phyloP scores from a whole-genome alignment of 2,113 vertebrate genomes.

The Chionomys nivalis region DNA sequence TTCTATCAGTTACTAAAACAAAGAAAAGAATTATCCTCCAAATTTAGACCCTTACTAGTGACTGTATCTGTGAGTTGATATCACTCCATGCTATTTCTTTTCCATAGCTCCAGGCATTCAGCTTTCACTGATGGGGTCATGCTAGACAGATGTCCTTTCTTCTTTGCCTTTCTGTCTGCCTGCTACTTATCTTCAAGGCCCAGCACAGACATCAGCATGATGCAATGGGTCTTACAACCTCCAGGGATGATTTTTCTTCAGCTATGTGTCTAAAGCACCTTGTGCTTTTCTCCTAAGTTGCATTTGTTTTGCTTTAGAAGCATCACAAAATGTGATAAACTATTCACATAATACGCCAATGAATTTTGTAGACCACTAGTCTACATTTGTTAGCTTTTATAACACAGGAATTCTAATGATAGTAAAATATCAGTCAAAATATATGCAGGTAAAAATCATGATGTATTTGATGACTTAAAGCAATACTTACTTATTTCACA shows the following conservation, averaged over 20 bases:
- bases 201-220: not conserved
- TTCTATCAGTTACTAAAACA: not conserved
- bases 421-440: not conserved
- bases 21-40: not conserved
- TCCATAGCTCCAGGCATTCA: not conserved
- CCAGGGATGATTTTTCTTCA: not conserved
- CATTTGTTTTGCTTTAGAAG: constrained; percentile 4
- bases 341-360: not conserved
- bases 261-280: not conserved
- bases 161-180: not conserved
- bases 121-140: not conserved
- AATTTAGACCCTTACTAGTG: not conserved
- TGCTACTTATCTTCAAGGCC: not conserved
- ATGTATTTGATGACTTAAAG: not conserved
- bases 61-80: not conserved
- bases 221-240: not conserved
- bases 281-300: not conserved
- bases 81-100: not conserved
- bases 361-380: constrained; percentile 11
- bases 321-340: not conserved
- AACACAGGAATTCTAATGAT: not conserved
- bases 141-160: not conserved
- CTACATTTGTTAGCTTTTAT: not conserved
- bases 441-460: not conserved
- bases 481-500: not conserved